Base-by-base conservation (phyloP, 2,797 vertebrate species). In the Neostethus bicornis region DNA sequence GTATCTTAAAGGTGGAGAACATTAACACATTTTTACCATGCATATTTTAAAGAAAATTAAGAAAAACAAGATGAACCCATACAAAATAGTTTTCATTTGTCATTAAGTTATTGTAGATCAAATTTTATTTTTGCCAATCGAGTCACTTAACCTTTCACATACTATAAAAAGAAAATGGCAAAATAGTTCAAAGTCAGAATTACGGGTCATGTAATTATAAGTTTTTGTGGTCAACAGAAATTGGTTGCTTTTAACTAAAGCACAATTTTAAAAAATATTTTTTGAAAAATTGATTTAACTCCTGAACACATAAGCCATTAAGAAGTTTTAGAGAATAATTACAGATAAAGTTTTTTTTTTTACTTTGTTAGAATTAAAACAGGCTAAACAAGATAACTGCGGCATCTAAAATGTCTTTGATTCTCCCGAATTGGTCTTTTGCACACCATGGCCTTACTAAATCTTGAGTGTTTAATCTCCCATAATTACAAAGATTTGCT, bases 401-500 rank as follows among this genome's bases (percentile, higher is more conserved):
- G 52, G 67, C 34, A 70, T 70, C 58, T 82, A 62, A 78, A 79
- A 84, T 82, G 70, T 66, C 66, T 80, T 79, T 77, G 64, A 84
- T 73, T 77, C 64, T 50, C 50, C 63, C 72, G 55, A 76, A 83
- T 73, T 66, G 81, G 76, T 68, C 73, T 70, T 66, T 46, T 60
- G 60, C 80, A 75, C 83, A 80, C 86, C 80, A 70, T 28, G 80
- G n/a, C 76, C 73, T 75, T 72, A 60, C 75, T 88, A 87, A 92
- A 89, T 88, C 90, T 87, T 68, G 67, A 86, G 82, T 79, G 85
- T 85, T 85, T 91, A 91, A 91, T 91, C 90, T 90, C 87, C 69
- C 61, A 71, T 90, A 90, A 91, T 92, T 91, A 89, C 90, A 86
- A 82, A 91, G 89, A 90, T 91, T 91, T 91, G 83, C 86, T 88